Percentiles rank a stretch among this genome's conserved stretches.
Evolutionary conservation across 2,888 invertebrate genomes (phyloP).

Genomic region (Pegoplata infirma): DNA sequence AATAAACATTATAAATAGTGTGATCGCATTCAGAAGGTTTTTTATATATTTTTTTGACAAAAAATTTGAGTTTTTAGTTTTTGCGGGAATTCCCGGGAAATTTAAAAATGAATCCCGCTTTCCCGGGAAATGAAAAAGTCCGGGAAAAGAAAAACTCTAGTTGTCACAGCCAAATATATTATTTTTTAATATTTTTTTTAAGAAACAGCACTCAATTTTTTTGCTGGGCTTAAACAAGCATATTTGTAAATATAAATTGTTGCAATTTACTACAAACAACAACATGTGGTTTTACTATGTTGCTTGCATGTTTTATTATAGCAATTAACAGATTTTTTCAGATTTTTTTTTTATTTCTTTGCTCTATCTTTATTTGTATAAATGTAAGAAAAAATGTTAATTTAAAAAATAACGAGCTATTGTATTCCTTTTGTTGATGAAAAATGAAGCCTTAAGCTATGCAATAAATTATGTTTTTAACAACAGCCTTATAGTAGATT

Average conservation of each 20-base stretch:
- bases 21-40: too few relatives aligned
- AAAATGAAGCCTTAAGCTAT: neutral
- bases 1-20: too few relatives aligned
- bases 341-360: too few relatives aligned
- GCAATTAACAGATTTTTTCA: too few relatives aligned
- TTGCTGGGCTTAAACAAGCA: neutral
- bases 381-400: neutral
- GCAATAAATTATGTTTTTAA: neutral
- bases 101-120: too few relatives aligned
- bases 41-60: too few relatives aligned
- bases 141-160: too few relatives aligned
- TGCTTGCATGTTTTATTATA: constrained; percentile 22
- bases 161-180: too few relatives aligned
- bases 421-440: neutral
- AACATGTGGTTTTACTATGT: constrained; percentile 29
- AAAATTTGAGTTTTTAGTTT: too few relatives aligned
- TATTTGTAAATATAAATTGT: neutral
- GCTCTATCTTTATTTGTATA: neutral
- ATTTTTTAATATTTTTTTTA: too few relatives aligned
- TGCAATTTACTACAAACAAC: constrained; percentile 4
- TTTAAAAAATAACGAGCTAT: neutral
- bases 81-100: too few relatives aligned
- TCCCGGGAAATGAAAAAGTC: too few relatives aligned
- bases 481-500: neutral
- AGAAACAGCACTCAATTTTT: neutral